Evolutionary conservation across 2,113 vertebrate genomes (phyloP), one percentile per base, ranked within the genome.

Genomic region (Chaenogobius annularis): DNA sequence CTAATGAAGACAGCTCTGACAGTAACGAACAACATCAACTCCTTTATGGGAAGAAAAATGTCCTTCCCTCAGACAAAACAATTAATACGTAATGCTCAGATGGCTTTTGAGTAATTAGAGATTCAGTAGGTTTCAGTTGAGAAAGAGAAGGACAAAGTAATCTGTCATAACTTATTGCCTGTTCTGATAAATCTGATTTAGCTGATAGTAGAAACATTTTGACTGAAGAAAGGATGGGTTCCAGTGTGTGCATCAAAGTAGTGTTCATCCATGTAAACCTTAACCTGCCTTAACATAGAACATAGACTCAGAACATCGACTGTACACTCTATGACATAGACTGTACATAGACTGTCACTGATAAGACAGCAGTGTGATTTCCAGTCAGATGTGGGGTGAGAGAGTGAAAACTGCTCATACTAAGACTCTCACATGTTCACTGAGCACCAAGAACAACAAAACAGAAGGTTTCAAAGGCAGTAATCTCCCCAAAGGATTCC

Each of bases 41-140:
- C 72, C 66, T 87, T 80, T 75, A 69, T 83, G 54, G 65, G 52
- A 69, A 6, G 6, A 58, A 82, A 70, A 82, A 76, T 77, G 79
- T 80, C 56, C 73, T 64, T 75, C 75, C 66, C 62, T 82, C 72
- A 72, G 84, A 83, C 69, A 68, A 88, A 88, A 87, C 82, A 85
- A 87, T 89, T 85, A 80, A 87, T 89, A 82, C n/a, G 83, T 83
- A 72, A 80, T 69, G 82, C 77, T 80, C 80, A 75, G 73, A 70
- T 87, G 66, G 56, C 69, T 72, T 73, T 77, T 67, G 72, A 90
- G 83, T 78, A 79, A 73, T 80, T 77, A 15, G 63, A 77, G 66
- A 62, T 65, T 63, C 68, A 52, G 2, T 69, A 48, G 80, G 81
- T 64, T 84, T 66, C 22, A n/a, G 8, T 15, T 72, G 52, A 83